Percentiles rank a stretch among this genome's conserved stretches.
Conservation (phyloP, 2,888 invertebrate genomes). For the Philonicus albiceps region DNA sequence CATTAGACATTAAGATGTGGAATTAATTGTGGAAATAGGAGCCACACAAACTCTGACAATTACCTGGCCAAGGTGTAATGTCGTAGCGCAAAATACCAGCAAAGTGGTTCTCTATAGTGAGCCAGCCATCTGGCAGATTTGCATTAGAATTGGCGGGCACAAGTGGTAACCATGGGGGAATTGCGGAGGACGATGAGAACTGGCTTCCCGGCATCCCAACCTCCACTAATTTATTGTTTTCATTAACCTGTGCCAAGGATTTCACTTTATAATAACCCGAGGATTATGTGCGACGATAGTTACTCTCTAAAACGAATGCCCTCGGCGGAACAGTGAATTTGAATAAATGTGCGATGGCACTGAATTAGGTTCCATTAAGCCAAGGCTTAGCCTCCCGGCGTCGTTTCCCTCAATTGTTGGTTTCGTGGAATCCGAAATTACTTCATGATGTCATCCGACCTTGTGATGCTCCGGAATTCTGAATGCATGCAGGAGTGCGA, state of each 20-base stretch:
- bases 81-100: constrained; percentile 2
- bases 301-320: constrained; percentile 31
- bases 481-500: neutral
- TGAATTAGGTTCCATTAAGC: constrained; percentile 32
- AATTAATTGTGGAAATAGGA: constrained; percentile 30
- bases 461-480: neutral
- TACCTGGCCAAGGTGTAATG: constrained; percentile 11
- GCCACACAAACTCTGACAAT: constrained; percentile 22
- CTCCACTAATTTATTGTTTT: constrained; percentile 41
- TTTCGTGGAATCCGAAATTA: constrained; percentile 37
- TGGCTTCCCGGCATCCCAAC: neutral
- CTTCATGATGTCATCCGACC: neutral
- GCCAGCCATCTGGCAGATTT: constrained; percentile 39
- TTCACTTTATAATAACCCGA: constrained; percentile 36
- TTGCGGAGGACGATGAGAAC: neutral
- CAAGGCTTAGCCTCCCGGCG: constrained; percentile 2
- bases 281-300: constrained; percentile 41
- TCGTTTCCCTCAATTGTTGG: constrained; percentile 24
- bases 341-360: constrained; percentile 32
- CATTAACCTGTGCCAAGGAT: constrained; percentile 41
- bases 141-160: constrained; percentile 36
- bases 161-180: neutral
- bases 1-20: constrained; percentile 40
- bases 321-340: neutral
- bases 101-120: constrained; percentile 20